Evolutionary conservation across 2,888 invertebrate species (phyloP), one percentile per base, ranked within the genome.

Genomic region (Lithophane semibrunnea): DNA sequence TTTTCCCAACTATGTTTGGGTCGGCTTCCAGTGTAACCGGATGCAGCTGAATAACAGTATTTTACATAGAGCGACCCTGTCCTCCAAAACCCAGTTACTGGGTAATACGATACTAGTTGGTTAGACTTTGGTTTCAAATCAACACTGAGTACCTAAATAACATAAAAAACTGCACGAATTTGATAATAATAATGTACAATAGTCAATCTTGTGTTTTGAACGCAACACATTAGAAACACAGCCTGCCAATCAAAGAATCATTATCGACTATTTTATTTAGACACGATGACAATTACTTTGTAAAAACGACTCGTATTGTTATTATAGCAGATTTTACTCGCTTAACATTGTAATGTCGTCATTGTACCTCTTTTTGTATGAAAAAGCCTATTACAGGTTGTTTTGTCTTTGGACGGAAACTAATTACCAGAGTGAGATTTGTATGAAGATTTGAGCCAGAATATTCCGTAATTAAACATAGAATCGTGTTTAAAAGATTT

Each of bases 271-370:
- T 77, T 73, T 72, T 58, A 81, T 71, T 74, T 77, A 84, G 73
- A 84, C 56, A 84, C 80, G 70, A 76, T 68, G 42, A 70, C 69
- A 80, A 79, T 82, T 67, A 77, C 75, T 70, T 79, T 79, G 44
- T 58, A 60, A 70, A 70, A 70, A 60, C 70, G 3, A 21, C 44
- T 56, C 37, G 5, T 60, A 29, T 67, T 73, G 69, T 42, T 24
- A 67, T 44, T 63, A 71, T 24, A 13, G 44, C 21, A 65, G 68
- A 66, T 73, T n/a, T 58, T 60, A 13, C 52, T 73, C 10, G 13
- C 29, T 29, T 37, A 58, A 63, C 61, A 42, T 66, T 69, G 47
- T 24, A 52, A 61, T 52, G 24, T 66, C 69, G 24, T 73, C 61
- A 79, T 66, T 56, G 29, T 52, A 24, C 2, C 47, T 79, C 16